phyloP scores from a whole-genome alignment of 2,797 vertebrate species.

The Aplochiton taeniatus region DNA sequence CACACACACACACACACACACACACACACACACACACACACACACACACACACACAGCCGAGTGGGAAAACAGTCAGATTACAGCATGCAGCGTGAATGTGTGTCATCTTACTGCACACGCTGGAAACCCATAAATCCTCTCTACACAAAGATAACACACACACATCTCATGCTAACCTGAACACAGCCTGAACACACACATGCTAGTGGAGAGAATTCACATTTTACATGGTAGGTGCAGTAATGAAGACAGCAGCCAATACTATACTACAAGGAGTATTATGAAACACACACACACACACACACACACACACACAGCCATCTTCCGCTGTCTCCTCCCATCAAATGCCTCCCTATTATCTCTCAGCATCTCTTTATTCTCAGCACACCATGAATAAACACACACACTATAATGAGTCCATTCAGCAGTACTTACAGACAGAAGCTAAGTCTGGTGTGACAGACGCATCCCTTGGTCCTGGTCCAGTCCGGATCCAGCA shows the following conservation, averaged over 20 bases:
- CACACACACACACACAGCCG: conserved; percentile 11
- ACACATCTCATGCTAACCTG: no score
- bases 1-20: neutral
- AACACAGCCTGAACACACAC: no score
- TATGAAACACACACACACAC: conserved; percentile 12
- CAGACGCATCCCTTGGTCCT: conserved; percentile 45
- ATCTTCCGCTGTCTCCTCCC: neutral
- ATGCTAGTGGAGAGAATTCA: neutral
- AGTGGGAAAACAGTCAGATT: no score
- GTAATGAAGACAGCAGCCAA: conserved; percentile 7
- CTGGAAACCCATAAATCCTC: conserved; percentile 7
- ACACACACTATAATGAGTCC: neutral
- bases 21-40: neutral
- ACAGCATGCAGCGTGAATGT: neutral
- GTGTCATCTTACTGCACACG: conserved; percentile 15
- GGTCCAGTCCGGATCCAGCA: conserved; percentile 36
- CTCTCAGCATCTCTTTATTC: conserved; percentile 29
- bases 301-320: conserved; percentile 16
- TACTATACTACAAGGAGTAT: no score
- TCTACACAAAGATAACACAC: no score
- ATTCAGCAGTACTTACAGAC: no score
- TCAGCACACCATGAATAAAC: neutral
- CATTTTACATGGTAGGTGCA: neutral
- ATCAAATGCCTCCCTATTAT: conserved; percentile 26
- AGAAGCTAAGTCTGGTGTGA: neutral